Evolutionary conservation across 1,140 invertebrate genomes (phyloP).

Genomic region (Drosophila kohkoa): DNA sequence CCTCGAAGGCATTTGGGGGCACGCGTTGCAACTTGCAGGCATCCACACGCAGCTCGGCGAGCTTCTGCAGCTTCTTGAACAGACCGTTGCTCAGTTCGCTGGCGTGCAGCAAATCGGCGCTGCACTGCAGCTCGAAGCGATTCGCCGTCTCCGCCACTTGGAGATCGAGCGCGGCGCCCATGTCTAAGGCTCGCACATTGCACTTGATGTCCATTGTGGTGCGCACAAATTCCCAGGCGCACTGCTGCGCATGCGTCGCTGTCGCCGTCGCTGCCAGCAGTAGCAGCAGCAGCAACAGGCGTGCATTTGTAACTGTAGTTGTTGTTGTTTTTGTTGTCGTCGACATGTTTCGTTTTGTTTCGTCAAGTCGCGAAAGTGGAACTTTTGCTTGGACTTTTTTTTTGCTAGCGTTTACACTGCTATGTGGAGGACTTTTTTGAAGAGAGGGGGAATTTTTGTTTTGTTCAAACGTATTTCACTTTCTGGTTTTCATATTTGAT

Average conservation of each 20-base stretch:
- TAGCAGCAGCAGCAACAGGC: constrained; percentile 55
- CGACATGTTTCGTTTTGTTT: constrained; percentile 26
- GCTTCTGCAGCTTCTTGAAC: constrained; percentile 89
- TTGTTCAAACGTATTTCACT: constrained; percentile 62
- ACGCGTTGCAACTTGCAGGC: constrained; percentile 91
- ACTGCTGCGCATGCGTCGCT: constrained; percentile 78
- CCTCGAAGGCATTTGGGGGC: constrained; percentile 89
- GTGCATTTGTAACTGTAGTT: constrained; percentile 11
- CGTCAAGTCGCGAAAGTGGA: background rate
- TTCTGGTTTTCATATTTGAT: constrained; percentile 81
- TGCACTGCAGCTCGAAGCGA: constrained; percentile 89
- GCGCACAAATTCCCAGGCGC: constrained; percentile 82
- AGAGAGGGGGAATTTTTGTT: constrained; percentile 20
- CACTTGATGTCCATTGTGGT: constrained; percentile 86
- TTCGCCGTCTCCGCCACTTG: constrained; percentile 88
- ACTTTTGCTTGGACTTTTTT: constrained; percentile 25
- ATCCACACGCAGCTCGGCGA: constrained; percentile 89
- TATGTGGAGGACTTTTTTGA: constrained; percentile 2
- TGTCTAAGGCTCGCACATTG: constrained; percentile 86
- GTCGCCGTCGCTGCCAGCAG: constrained; percentile 12
- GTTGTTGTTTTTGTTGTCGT: constrained; percentile 2
- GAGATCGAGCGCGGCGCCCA: constrained; percentile 85
- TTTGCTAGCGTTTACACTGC: constrained; percentile 5
- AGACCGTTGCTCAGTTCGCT: constrained; percentile 88
- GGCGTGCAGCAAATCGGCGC: constrained; percentile 88